A percentile compares a stretch with the other conserved stretches of the same genome.
These are phyloP conservation scores for Mus caroli DNA, from an alignment of 2,797 vertebrate species.

Conservation along the genomic window DNA sequence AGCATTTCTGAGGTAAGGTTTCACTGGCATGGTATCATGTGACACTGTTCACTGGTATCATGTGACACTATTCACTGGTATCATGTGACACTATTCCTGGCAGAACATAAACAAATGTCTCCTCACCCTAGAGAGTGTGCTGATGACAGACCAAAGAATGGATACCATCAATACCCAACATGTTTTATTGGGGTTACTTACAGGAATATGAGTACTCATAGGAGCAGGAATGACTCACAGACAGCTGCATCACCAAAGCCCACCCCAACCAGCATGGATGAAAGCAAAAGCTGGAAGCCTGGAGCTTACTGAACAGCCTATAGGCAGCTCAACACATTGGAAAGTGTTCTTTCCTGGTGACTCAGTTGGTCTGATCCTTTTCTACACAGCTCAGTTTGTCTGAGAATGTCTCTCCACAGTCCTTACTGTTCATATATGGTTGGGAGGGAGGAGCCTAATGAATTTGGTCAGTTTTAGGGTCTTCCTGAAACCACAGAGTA, in stretches of 20 bases:
- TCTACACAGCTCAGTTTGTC: neutral
- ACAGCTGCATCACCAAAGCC: neutral
- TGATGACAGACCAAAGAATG: neutral
- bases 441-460: neutral
- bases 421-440: neutral
- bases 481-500: neutral
- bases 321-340: too few relatives aligned
- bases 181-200: neutral
- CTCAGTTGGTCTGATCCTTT: neutral
- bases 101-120: neutral
- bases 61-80: neutral
- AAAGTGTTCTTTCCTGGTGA: too few relatives aligned
- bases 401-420: neutral
- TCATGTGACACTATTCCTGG: neutral
- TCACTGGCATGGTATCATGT: neutral
- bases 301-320: neutral
- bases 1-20: neutral
- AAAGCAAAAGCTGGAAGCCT: neutral
- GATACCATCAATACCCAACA: neutral
- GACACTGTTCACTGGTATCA: too few relatives aligned
- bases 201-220: neutral
- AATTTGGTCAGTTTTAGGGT: neutral
- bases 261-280: neutral
- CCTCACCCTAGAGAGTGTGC: neutral
- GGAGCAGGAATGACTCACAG: neutral